A percentile compares a stretch with the other conserved stretches of the same genome.
Conservation (phyloP, 2,113 vertebrate genomes). For the Passer montanus region DNA sequence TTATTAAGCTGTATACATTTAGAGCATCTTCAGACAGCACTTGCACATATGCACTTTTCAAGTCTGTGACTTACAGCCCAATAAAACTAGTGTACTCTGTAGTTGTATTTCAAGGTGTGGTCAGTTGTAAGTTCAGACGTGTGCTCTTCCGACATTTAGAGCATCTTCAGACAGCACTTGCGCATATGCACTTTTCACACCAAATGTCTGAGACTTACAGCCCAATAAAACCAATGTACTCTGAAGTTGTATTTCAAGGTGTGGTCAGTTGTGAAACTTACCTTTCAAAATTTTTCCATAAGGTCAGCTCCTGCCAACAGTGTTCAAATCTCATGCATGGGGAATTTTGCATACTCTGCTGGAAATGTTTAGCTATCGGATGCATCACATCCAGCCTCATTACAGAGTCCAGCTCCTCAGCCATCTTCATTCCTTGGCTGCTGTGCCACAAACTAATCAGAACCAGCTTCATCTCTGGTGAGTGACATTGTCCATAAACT, state of each 20-base stretch:
- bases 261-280: neutral
- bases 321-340: slow-evolving; percentile 97
- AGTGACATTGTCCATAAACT: neutral
- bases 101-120: neutral
- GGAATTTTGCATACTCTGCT: slow-evolving; percentile 96
- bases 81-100: neutral
- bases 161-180: neutral
- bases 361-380: slow-evolving; percentile 99
- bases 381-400: slow-evolving; percentile 99
- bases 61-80: neutral
- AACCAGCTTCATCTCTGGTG: slow-evolving; percentile 98
- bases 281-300: neutral
- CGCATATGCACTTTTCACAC: neutral
- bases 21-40: neutral
- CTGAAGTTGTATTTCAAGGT: neutral
- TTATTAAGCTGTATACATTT: neutral
- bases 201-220: neutral
- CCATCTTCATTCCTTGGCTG: slow-evolving; percentile 94
- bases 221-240: neutral
- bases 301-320: slow-evolving; percentile 97
- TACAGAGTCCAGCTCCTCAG: slow-evolving; percentile 96
- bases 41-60: neutral
- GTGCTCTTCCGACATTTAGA: no score
- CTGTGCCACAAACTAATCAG: slow-evolving; percentile 96
- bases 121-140: no score